These are phyloP conservation scores for Junco hyemalis DNA, from an alignment of 2,113 vertebrate species.

Conservation along the genomic window DNA sequence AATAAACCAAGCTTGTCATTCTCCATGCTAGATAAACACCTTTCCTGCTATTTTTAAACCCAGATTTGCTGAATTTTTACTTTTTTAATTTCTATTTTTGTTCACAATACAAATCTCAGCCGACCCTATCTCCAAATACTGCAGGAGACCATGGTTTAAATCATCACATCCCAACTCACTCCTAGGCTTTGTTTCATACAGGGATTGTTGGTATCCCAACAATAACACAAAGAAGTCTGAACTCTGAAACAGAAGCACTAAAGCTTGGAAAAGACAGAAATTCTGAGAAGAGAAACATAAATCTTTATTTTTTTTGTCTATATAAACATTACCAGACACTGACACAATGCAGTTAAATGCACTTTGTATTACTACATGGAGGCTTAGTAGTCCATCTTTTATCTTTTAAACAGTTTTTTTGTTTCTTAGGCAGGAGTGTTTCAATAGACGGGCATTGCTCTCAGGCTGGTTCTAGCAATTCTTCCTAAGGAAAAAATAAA, in stretches of 20 bases:
- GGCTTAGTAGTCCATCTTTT: background rate
- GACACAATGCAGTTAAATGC: background rate
- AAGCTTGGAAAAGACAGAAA: background rate
- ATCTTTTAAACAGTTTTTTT: background rate
- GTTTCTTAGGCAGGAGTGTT: background rate
- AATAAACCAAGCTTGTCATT: background rate
- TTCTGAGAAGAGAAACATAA: background rate
- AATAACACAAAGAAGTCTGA: rapidly evolving
- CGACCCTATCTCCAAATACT: background rate
- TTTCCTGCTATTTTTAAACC: background rate
- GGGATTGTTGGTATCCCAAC: background rate
- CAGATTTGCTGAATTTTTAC: background rate
- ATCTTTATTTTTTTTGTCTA: background rate
- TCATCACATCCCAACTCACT: background rate
- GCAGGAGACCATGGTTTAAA: background rate
- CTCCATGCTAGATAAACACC: background rate
- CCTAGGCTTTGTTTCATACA: background rate
- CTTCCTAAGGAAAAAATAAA: background rate
- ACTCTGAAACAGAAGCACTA: background rate
- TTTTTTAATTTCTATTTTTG: background rate
- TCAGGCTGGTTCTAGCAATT: background rate
- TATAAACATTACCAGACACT: background rate
- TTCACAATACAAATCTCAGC: background rate
- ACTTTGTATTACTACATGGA: background rate
- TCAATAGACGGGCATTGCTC: background rate